A percentile compares a stretch with the other conserved stretches of the same genome.
These are phyloP conservation scores for Cranoglanis bouderius DNA, from an alignment of 2,113 vertebrate species.

Conservation along the genomic window DNA sequence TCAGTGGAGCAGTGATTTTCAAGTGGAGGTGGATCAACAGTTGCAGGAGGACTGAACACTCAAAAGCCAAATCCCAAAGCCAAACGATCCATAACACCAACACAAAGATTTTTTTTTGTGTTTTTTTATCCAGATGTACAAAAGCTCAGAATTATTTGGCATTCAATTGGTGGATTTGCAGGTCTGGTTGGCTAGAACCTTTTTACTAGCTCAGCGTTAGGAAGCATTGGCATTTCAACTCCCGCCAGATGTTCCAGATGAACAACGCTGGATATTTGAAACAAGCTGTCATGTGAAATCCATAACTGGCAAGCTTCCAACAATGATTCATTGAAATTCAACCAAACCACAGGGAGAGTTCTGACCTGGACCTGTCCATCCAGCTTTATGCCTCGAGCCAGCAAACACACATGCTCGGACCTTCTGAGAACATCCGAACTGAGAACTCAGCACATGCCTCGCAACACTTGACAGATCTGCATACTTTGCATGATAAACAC, in stretches of 20 bases:
- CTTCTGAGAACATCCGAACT: neutral
- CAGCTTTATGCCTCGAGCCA: neutral
- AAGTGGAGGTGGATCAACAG: neutral
- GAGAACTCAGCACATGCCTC: neutral
- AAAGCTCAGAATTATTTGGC: neutral
- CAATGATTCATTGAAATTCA: neutral
- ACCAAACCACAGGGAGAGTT: neutral
- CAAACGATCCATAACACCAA: neutral
- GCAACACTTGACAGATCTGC: neutral
- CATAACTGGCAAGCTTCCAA: neutral
- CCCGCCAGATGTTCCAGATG: neutral
- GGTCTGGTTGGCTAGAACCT: neutral
- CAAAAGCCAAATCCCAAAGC: neutral
- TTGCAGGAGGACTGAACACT: neutral
- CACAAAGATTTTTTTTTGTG: neutral
- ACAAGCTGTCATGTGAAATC: neutral
- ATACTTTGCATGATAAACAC: neutral
- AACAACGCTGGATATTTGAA: neutral
- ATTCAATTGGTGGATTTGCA: neutral
- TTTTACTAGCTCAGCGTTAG: neutral
- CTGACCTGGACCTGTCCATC: neutral
- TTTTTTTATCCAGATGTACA: neutral
- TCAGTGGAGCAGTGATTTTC: neutral
- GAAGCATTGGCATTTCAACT: neutral
- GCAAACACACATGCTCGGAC: neutral